Conservation (phyloP, 2,797 vertebrate species). For the Yasuhikotakia modesta region DNA sequence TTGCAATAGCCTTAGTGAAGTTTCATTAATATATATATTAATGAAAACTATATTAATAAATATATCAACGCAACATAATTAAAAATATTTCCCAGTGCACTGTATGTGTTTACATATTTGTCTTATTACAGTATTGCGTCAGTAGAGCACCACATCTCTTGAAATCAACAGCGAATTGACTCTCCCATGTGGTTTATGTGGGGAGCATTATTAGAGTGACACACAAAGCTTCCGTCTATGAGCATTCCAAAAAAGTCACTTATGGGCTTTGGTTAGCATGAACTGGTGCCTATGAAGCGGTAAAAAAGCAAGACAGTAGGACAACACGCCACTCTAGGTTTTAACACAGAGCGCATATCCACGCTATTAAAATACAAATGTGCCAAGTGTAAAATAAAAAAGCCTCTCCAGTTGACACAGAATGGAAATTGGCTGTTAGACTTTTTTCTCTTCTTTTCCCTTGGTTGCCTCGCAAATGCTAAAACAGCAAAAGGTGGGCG, state of each 20-base stretch:
- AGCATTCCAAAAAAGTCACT: background rate
- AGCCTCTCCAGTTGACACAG: conserved; percentile 7
- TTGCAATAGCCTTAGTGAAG: background rate
- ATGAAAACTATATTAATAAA: no score
- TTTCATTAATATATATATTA: no score
- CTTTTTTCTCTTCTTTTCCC: conserved; percentile 8
- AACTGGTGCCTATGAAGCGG: background rate
- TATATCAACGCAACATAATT: background rate
- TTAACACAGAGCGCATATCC: conserved; percentile 11
- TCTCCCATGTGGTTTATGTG: background rate
- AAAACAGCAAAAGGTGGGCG: conserved; percentile 36
- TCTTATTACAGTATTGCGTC: background rate
- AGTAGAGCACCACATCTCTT: background rate
- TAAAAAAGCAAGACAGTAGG: background rate
- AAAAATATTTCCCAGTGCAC: background rate
- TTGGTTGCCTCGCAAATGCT: conserved; percentile 21
- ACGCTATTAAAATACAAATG: conserved; percentile 35
- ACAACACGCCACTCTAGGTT: background rate
- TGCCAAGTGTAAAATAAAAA: conserved; percentile 27
- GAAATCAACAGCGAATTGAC: background rate
- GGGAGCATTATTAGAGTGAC: background rate
- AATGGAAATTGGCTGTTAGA: conserved; percentile 28
- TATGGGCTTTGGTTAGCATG: background rate
- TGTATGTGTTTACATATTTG: background rate
- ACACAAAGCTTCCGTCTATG: background rate